phyloP scores from a whole-genome alignment of 2,797 vertebrate species.

The Calcarius lapponicus region DNA sequence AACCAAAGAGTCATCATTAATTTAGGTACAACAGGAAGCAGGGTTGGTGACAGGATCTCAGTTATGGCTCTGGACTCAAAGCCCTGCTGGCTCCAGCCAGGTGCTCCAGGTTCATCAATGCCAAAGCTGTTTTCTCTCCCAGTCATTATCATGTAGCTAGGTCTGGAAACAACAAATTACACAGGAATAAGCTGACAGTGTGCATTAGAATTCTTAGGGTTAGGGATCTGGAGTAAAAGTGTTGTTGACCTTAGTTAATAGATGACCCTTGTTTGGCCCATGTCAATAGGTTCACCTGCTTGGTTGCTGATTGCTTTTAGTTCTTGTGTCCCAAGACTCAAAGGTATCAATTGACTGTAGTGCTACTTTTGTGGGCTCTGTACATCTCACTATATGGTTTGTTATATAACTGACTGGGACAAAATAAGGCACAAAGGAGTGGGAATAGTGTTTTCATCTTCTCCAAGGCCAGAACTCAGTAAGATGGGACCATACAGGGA shows the following conservation, averaged over 20 bases:
- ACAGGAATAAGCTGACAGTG: background rate
- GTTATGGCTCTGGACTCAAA: background rate
- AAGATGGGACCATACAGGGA: background rate
- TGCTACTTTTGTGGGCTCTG: background rate
- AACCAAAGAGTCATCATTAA: background rate
- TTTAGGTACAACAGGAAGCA: background rate
- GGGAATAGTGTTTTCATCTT: background rate
- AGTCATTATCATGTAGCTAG: background rate
- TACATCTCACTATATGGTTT: background rate
- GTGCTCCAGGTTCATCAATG: background rate
- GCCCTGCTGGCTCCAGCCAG: background rate
- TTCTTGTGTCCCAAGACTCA: background rate
- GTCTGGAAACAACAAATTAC: background rate
- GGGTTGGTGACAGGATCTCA: rapidly evolving
- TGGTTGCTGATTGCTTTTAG: background rate
- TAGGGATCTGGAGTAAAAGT: background rate
- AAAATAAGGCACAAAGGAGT: background rate
- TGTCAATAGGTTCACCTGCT: background rate
- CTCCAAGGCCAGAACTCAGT: background rate
- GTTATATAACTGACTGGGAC: background rate
- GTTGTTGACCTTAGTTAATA: background rate
- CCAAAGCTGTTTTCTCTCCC: background rate
- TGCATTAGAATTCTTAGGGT: background rate
- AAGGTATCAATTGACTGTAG: background rate
- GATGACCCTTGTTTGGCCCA: background rate